These are phyloP conservation scores for Bubo scandiacus DNA, from an alignment of 2,113 vertebrate genomes.

Conservation along the genomic window DNA sequence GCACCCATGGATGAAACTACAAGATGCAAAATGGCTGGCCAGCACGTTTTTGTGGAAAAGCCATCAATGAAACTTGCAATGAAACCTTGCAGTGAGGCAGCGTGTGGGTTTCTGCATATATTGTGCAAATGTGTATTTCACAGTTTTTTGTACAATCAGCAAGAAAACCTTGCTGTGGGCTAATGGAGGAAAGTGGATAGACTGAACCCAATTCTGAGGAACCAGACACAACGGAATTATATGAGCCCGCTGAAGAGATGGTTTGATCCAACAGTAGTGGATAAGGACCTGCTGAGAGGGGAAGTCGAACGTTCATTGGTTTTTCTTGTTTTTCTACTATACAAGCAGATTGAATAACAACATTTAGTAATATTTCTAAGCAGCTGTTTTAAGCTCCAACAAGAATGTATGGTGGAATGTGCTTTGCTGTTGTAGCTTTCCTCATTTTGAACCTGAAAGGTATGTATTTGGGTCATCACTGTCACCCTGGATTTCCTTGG, in stretches of 20 bases:
- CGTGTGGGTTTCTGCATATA: rapidly evolving
- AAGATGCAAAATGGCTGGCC: background rate
- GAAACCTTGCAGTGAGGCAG: background rate
- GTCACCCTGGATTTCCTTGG: background rate
- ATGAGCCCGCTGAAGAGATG: background rate
- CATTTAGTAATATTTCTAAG: background rate
- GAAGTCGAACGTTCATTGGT: rapidly evolving
- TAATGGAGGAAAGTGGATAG: background rate
- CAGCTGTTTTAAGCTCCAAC: background rate
- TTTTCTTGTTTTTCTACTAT: background rate
- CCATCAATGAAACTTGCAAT: background rate
- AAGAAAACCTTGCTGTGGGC: background rate
- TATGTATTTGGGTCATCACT: background rate
- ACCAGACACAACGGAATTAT: background rate
- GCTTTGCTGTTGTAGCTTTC: background rate
- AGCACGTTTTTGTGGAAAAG: background rate
- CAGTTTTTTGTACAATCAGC: background rate
- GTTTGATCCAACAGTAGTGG: background rate
- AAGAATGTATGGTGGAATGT: background rate
- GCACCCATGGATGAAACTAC: background rate
- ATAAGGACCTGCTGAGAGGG: background rate
- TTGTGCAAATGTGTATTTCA: background rate
- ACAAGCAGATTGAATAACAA: background rate
- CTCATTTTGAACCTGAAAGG: background rate
- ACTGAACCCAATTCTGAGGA: background rate